Evolutionary conservation across 2,797 vertebrate genomes (phyloP).

Genomic region (Pseudotriccus pelzelni): DNA sequence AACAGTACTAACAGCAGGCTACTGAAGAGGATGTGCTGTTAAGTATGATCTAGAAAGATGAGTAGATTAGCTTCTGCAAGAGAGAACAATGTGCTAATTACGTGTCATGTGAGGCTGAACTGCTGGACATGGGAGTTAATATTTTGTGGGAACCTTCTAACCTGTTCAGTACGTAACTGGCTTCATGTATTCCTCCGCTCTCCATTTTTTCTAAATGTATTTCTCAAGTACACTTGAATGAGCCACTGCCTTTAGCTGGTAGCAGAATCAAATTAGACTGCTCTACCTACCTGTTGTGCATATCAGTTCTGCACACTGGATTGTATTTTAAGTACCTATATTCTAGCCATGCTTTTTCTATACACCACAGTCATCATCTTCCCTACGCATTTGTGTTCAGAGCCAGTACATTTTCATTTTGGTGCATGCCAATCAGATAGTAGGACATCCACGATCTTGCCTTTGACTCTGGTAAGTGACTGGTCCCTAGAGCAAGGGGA

Average conservation of each 20-base stretch:
- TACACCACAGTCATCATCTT: background rate
- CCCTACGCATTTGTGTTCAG: background rate
- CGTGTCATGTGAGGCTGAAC: background rate
- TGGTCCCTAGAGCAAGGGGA: background rate
- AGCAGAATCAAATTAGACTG: background rate
- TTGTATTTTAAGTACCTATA: background rate
- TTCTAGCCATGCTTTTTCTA: background rate
- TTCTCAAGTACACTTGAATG: background rate
- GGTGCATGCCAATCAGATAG: background rate
- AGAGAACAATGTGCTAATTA: background rate
- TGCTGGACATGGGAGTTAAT: background rate
- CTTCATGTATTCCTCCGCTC: background rate
- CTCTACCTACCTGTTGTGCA: background rate
- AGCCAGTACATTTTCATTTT: background rate
- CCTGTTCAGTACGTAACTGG: background rate
- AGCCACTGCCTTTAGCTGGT: background rate
- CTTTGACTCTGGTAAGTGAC: background rate
- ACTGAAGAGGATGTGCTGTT: background rate
- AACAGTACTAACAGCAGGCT: background rate
- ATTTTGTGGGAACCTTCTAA: slow-evolving; percentile 15
- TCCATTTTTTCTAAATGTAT: background rate
- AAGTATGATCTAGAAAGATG: background rate
- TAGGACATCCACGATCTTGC: background rate
- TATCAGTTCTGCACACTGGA: background rate
- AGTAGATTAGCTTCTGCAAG: background rate